phyloP scores from a whole-genome alignment of 1,140 invertebrate genomes.

The Bradysia coprophila region DNA sequence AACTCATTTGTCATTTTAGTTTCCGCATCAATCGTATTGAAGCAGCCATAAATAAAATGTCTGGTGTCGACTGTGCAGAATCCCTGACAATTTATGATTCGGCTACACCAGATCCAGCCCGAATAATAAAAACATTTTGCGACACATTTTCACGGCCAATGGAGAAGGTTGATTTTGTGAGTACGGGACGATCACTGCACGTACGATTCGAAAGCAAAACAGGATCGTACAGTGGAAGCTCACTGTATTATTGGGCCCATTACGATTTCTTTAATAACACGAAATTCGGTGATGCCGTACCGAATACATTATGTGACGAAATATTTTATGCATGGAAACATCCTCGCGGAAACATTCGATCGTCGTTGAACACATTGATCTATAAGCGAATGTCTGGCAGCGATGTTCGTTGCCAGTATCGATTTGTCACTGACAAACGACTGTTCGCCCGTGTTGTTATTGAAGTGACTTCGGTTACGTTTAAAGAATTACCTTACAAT shows the following conservation, averaged over 20 bases:
- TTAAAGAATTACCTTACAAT: slow-evolving; percentile 53
- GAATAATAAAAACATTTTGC: slow-evolving; percentile 81
- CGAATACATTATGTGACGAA: slow-evolving; percentile 66
- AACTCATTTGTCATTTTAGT: no score
- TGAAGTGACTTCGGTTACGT: slow-evolving; percentile 22
- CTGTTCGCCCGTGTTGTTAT: slow-evolving; percentile 63
- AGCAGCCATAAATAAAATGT: slow-evolving; percentile 65
- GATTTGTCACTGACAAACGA: slow-evolving; percentile 60
- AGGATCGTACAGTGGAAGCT: slow-evolving; percentile 72
- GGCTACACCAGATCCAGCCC: slow-evolving; percentile 63
- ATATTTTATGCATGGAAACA: slow-evolving; percentile 61
- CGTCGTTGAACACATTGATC: slow-evolving; percentile 66
- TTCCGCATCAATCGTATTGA: slow-evolving; percentile 78
- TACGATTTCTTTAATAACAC: slow-evolving; percentile 87
- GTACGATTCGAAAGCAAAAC: slow-evolving; percentile 79
- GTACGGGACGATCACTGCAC: slow-evolving; percentile 64
- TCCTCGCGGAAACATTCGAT: slow-evolving; percentile 46
- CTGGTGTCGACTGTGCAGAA: slow-evolving; percentile 74
- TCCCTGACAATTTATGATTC: slow-evolving; percentile 75
- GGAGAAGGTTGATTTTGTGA: slow-evolving; percentile 83
- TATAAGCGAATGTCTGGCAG: slow-evolving; percentile 51
- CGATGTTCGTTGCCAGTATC: slow-evolving; percentile 61
- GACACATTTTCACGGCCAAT: slow-evolving; percentile 79
- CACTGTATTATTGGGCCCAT: slow-evolving; percentile 79
- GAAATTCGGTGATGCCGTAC: slow-evolving; percentile 56